A percentile compares a stretch with the other conserved stretches of the same genome.
Conservation (phyloP, 1,140 invertebrate species). For the Chionoecetes opilio region DNA sequence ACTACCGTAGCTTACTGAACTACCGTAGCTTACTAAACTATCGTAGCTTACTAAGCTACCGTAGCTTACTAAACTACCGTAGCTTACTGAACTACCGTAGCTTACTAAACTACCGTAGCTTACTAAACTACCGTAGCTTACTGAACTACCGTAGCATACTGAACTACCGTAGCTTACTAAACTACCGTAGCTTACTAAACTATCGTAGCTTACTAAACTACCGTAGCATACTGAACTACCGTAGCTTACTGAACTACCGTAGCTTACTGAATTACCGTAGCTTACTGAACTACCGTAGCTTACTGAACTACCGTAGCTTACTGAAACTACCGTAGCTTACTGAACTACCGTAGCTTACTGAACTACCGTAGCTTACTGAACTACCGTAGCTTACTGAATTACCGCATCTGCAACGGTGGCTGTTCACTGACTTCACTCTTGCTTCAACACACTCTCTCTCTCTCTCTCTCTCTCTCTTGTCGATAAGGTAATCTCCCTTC, state of each 20-base stretch:
- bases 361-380: neutral
- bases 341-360: neutral
- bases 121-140: no score
- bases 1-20: neutral
- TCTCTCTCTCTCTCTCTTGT: slow-evolving; percentile 38
- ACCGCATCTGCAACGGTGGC: no score
- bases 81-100: neutral
- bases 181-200: no score
- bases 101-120: no score
- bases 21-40: no score
- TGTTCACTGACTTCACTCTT: no score
- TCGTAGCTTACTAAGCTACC: neutral
- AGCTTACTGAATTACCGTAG: neutral
- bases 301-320: neutral
- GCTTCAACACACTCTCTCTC: slow-evolving; percentile 9
- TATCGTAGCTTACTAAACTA: neutral
- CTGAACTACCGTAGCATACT: neutral
- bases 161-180: neutral
- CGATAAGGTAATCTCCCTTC: no score
- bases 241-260: neutral
- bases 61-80: no score
- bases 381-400: neutral
- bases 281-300: neutral
- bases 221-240: neutral
- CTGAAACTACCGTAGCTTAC: no score